phyloP scores from a whole-genome alignment of 2,113 vertebrate genomes.

The Ptychochromis oligacanthus region DNA sequence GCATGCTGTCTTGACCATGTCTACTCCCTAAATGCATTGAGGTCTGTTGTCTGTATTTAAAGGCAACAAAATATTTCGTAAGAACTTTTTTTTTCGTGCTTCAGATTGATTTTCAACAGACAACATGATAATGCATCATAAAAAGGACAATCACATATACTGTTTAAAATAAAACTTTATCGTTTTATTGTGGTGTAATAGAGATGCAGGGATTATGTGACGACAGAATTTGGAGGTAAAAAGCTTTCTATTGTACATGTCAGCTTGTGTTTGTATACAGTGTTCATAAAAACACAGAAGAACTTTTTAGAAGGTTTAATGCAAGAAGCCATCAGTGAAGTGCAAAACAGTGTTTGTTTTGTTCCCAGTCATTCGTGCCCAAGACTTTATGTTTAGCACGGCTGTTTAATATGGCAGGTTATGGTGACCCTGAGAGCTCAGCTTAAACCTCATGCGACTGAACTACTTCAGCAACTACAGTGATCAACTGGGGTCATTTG shows the following conservation, averaged over 20 bases:
- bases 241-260: background rate
- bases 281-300: background rate
- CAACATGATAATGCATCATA: too few species aligned
- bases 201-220: background rate
- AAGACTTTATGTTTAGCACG: background rate
- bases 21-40: too few species aligned
- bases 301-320: background rate
- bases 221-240: background rate
- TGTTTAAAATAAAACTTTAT: background rate
- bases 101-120: too few species aligned
- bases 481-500: accelerated
- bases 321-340: background rate
- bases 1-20: too few species aligned
- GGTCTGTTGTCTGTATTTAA: too few species aligned
- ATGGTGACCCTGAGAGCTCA: background rate
- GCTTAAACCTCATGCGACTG: background rate
- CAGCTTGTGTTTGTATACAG: background rate
- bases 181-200: background rate
- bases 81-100: too few species aligned
- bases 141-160: too few species aligned
- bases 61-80: too few species aligned
- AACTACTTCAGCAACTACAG: background rate
- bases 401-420: background rate
- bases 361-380: background rate
- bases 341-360: background rate